A percentile compares a stretch with the other conserved stretches of the same genome.
Evolutionary conservation across 1,140 invertebrate species (phyloP).

Genomic region (Rhagoletis pomonella): DNA sequence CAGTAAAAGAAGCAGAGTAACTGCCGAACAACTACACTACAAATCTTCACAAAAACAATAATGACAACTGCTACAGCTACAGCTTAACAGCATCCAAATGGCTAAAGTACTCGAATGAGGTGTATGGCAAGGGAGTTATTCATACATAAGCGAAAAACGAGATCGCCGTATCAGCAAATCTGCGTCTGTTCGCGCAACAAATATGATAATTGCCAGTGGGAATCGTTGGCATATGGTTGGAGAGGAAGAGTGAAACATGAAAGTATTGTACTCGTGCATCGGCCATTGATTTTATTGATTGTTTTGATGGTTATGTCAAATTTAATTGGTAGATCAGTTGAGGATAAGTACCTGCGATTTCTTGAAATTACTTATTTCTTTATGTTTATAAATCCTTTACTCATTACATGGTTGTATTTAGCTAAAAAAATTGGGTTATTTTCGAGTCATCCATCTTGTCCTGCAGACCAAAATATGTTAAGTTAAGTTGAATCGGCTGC

Average conservation of each 20-base stretch:
- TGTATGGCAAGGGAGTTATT: conserved; percentile 24
- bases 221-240: not conserved
- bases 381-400: no score
- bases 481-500: no score
- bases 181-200: not conserved
- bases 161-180: conserved; percentile 31
- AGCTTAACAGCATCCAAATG: not conserved
- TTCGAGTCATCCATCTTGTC: no score
- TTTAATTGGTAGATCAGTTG: conserved; percentile 21
- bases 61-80: conserved; percentile 15
- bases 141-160: not conserved
- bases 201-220: conserved; percentile 44
- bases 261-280: conserved; percentile 14
- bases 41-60: not conserved
- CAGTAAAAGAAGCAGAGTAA: not conserved
- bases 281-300: conserved; percentile 13
- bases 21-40: not conserved
- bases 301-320: conserved; percentile 25
- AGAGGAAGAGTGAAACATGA: not conserved
- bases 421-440: no score
- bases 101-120: not conserved
- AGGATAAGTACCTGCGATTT: no score
- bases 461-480: no score
- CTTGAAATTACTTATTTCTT: no score
- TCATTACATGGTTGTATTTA: no score